These are phyloP conservation scores for Fopius arisanus DNA, from an alignment of 1,140 invertebrate species.

Conservation along the genomic window DNA sequence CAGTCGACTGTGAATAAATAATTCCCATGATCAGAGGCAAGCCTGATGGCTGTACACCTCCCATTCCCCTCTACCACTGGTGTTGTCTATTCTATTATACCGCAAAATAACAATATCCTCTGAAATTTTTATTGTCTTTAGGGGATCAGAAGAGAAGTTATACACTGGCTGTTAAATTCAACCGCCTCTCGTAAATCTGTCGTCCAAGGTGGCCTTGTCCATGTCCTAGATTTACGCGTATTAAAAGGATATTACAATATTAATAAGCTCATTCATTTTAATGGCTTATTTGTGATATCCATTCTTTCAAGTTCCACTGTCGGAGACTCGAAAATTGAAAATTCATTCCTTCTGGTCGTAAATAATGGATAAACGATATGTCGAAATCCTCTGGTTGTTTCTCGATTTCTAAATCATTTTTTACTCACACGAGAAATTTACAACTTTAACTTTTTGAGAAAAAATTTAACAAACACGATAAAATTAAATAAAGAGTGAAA, in stretches of 20 bases:
- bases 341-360: no score
- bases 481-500: no score
- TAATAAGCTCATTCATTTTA: constrained; percentile 50
- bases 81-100: neutral
- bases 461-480: no score
- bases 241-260: constrained; percentile 54
- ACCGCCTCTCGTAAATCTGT: constrained; percentile 43
- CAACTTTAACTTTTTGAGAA: no score
- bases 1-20: constrained; percentile 55
- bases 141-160: neutral
- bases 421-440: no score
- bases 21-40: constrained; percentile 48
- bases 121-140: neutral
- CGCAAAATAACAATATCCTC: neutral
- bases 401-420: no score
- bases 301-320: no score
- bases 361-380: no score
- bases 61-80: neutral
- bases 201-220: constrained; percentile 51
- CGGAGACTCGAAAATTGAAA: no score
- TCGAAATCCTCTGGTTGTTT: no score
- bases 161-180: neutral
- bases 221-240: constrained; percentile 52
- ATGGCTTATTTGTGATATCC: constrained; percentile 31
- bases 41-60: constrained; percentile 25